Evolutionary conservation across 2,797 vertebrate genomes (phyloP), one percentile per base, ranked within the genome.

Genomic region (Carcharodon carcharias): DNA sequence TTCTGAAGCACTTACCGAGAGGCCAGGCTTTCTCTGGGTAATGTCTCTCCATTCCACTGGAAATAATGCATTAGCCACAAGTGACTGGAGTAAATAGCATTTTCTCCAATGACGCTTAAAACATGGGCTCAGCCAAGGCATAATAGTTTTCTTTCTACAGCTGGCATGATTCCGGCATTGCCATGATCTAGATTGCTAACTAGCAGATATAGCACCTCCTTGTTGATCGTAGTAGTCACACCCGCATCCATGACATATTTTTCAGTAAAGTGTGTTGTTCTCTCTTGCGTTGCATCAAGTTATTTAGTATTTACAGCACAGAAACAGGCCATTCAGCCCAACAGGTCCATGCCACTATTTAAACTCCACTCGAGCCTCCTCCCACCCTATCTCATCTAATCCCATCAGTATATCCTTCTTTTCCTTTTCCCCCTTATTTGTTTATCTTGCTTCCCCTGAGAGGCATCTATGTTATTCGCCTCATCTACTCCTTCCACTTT

Each of bases 41-140:
- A 28, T 58, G 31, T 58, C 88, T 67, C 35, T 96, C 82, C 95
- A 82, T 89, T n/a, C 56, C 89, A 4, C 14, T 95, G 91, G 96
- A 92, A 97, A 96, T 96, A 97, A 97, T 63, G 71, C 95, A 96
- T 97, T 97, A 96, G 54, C 58, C 91, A 97, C 80, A 96, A 96
- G 96, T 28, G 54, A 96, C 67, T 56, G 82, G 77, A 96, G 4
- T 96, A 96, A 96, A 5, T 0, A 82, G 96, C 23, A 96, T 97
- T 96, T 96, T 61, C 40, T 40, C 80, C 89, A 92, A 96, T 96
- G 97, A 96, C 94, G 96, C 69, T 96, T 96, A 96, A 96, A 97
- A 61, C 8, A 56, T 35, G 96, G 96, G 96, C 56, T 96, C 28
- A 35, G 26, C 8, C 5, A 95, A 97, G 97, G 97, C 95, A 96